These are phyloP conservation scores for Chelonus insularis DNA, from an alignment of 1,140 invertebrate species.

Conservation along the genomic window DNA sequence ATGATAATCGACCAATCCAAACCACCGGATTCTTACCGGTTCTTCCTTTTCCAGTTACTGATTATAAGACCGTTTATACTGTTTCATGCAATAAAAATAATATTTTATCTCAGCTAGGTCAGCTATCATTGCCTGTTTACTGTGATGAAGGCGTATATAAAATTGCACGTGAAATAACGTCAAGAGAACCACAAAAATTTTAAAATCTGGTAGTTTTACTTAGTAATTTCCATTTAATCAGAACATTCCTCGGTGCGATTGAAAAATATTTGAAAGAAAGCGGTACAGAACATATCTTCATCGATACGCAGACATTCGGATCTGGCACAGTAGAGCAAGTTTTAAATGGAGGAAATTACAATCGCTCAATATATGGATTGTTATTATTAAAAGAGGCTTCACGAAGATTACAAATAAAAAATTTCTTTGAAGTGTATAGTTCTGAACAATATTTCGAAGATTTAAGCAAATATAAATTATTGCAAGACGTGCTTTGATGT, in stretches of 20 bases:
- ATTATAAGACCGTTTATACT: slow-evolving; percentile 8
- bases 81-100: neutral
- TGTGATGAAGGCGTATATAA: slow-evolving; percentile 22
- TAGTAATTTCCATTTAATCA: slow-evolving; percentile 25
- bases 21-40: slow-evolving; percentile 12
- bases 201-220: slow-evolving; percentile 22
- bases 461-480: neutral
- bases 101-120: neutral
- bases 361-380: slow-evolving; percentile 22
- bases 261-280: slow-evolving; percentile 29
- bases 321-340: slow-evolving; percentile 20
- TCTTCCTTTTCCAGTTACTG: slow-evolving; percentile 1
- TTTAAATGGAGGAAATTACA: slow-evolving; percentile 24
- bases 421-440: slow-evolving; percentile 14
- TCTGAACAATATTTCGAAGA: slow-evolving; percentile 6
- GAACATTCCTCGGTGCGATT: slow-evolving; percentile 17
- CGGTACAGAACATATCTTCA: slow-evolving; percentile 26
- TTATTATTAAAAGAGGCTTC: slow-evolving; percentile 17
- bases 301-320: slow-evolving; percentile 21
- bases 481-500: slow-evolving; percentile 14
- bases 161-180: slow-evolving; percentile 3
- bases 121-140: neutral
- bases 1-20: neutral
- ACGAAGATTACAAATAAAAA: slow-evolving; percentile 20
- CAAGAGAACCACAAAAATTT: slow-evolving; percentile 14